Base-by-base conservation (phyloP, 2,888 invertebrate genomes). In the Blera fallax region DNA sequence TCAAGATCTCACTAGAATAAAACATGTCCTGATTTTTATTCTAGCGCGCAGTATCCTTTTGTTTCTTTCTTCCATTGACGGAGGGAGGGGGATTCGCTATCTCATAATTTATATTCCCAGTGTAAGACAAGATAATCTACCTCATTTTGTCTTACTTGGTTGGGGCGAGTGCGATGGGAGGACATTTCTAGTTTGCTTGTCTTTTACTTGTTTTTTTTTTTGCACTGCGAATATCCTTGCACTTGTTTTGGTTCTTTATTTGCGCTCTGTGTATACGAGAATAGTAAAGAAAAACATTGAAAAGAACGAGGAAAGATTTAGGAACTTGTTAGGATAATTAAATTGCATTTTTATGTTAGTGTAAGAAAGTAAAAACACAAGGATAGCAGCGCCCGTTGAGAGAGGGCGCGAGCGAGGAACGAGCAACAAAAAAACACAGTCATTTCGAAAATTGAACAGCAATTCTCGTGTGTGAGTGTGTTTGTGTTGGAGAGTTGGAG, bases 261-360 rank as follows among this genome's bases (percentile, higher is more conserved):
- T 37, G 34, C 32, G 40, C 24, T 14, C 8, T 58, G 58, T 60
- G 16, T 60, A 40, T 40, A 8, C 2, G 24, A 50, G 29, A 29
- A 27, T 48, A 14, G 8, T 24, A 52, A 11, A 60, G 18, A 58
- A 32, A 65, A 48, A 54, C 14, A 62, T 21, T 43, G 50, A 62
- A 76, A 40, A 18, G 52, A 56, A 50, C 34, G 50, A 52, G 21
- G 21, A 69, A 50, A 78, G 72, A 84, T 84, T 83, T 78, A 84
- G 79, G 69, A 74, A 79, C 84, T 84, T 84, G 79, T 84, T 80
- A 80, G 62, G 74, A 84, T 80, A 84, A 84, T 84, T 84, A 84
- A 84, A 84, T 84, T 84, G 84, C 84, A 84, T 84, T 84, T 84
- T 84, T 79, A 84, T 84, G 69, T 76, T 43, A 50, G 79, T 50